Base-by-base conservation (phyloP, 1,140 invertebrate genomes). In the Drosophila orosa region DNA sequence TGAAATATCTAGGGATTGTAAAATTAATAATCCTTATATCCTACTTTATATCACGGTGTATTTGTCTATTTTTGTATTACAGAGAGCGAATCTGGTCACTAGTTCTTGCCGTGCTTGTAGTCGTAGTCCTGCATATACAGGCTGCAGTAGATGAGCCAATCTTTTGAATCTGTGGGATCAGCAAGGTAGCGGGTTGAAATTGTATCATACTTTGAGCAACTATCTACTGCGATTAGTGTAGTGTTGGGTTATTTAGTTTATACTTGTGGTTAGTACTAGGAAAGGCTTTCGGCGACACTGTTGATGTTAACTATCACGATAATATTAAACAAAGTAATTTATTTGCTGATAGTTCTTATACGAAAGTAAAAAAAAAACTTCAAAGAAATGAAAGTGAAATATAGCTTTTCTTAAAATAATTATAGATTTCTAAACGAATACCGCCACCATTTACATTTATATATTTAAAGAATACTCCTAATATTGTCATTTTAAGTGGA, bases 141-240 rank as follows among this genome's bases (percentile, higher is more conserved):
- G 47, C 83, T 76, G 78, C 79, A 78, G 69, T 86, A 86, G 65
- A 59, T 44, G 42, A 78, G 82, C 82, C 82, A 86, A 86, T 86
- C 82, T 87, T 79, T 87, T n/a, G 83, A 82, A 86, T 86, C 82
- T 86, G 82, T 79, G 75, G 82, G 58, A 74, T 85, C 68, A 80
- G 74, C 63, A 85, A 77, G 74, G 65, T 52, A 61, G 62, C 61
- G 56, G 37, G 8, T 31, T 71, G 22, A 22, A 52, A 74, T 42
- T 50, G 52, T 39, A 27, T 29, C 15, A 25, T 68, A 48, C 12
- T 58, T 67, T 78, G 67, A 65, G 60, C 62, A 72, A 83, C 40
- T 42, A 48, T 48, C 65, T 82, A 73, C 67, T 47, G 50, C 33
- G 61, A 19, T 77, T 78, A 80, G 79, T 82, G 29, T 40, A 27